Conservation (phyloP, 2,888 invertebrate species). For the Autographa pulchrina region DNA sequence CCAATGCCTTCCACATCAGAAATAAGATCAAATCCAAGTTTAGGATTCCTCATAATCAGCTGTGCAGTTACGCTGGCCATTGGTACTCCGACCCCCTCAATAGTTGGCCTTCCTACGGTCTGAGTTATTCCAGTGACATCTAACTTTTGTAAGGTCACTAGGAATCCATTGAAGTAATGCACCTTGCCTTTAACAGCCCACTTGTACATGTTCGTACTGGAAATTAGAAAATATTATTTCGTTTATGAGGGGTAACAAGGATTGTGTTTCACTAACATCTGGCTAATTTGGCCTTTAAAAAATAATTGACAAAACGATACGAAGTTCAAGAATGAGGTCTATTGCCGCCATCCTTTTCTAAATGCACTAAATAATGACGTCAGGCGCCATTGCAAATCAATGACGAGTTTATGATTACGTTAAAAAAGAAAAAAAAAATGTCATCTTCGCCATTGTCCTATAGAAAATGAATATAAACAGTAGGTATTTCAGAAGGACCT, state of each 20-base stretch:
- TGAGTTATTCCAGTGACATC: constrained; percentile 58
- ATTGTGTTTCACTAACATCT: too few species aligned
- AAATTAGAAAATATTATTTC: constrained; percentile 20
- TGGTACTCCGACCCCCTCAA: constrained; percentile 43
- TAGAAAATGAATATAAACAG: not conserved
- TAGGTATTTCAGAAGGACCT: constrained; percentile 57
- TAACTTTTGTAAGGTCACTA: constrained; percentile 73
- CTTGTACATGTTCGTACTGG: constrained; percentile 69
- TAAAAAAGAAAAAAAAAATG: too few species aligned
- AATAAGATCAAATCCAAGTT: constrained; percentile 72
- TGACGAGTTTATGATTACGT: too few species aligned
- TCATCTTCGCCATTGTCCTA: too few species aligned
- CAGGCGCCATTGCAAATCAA: too few species aligned
- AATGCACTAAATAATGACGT: too few species aligned
- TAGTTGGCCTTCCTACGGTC: constrained; percentile 20
- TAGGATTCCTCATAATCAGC: constrained; percentile 63
- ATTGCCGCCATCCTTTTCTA: too few species aligned
- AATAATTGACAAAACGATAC: too few species aligned
- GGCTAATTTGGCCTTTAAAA: too few species aligned
- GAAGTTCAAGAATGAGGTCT: too few species aligned
- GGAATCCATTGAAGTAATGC: constrained; percentile 75
- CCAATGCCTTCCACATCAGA: constrained; percentile 59
- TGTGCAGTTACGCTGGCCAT: constrained; percentile 54
- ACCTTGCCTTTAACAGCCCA: constrained; percentile 70
- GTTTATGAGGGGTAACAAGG: too few species aligned